phyloP scores from a whole-genome alignment of 2,888 invertebrate species.

The Siphlonurus alternatus region DNA sequence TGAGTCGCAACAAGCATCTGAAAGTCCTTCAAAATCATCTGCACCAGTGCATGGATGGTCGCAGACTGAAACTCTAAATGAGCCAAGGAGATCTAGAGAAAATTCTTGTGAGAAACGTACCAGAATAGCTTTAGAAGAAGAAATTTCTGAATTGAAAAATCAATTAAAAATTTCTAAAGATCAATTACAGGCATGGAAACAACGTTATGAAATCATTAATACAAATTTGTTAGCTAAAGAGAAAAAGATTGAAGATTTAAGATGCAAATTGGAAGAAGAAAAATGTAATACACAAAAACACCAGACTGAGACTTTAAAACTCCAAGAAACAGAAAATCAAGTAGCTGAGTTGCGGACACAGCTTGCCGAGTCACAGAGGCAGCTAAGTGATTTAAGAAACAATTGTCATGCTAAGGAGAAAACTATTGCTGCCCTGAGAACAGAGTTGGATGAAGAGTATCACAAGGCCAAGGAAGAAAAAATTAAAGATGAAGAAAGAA shows the following conservation, averaged over 20 bases:
- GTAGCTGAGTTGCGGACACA: not conserved
- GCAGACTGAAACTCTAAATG: not conserved
- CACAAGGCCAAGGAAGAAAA: not conserved
- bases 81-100: not conserved
- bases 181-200: not conserved
- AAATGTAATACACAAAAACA: not conserved
- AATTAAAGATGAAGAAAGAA: not conserved
- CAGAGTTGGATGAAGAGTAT: not conserved
- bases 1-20: not conserved
- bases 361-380: not conserved
- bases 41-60: too few relatives aligned
- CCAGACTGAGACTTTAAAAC: not conserved
- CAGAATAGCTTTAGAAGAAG: not conserved
- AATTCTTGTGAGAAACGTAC: not conserved
- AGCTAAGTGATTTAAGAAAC: not conserved
- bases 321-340: not conserved
- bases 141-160: not conserved
- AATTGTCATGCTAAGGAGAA: not conserved
- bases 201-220: not conserved
- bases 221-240: not conserved
- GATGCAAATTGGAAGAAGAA: not conserved
- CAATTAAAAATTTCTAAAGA: not conserved
- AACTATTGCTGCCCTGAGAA: not conserved
- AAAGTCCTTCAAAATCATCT: too few relatives aligned
- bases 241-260: not conserved